These are phyloP conservation scores for Steromphala cineraria DNA, from an alignment of 2,888 invertebrate species.

Conservation along the genomic window DNA sequence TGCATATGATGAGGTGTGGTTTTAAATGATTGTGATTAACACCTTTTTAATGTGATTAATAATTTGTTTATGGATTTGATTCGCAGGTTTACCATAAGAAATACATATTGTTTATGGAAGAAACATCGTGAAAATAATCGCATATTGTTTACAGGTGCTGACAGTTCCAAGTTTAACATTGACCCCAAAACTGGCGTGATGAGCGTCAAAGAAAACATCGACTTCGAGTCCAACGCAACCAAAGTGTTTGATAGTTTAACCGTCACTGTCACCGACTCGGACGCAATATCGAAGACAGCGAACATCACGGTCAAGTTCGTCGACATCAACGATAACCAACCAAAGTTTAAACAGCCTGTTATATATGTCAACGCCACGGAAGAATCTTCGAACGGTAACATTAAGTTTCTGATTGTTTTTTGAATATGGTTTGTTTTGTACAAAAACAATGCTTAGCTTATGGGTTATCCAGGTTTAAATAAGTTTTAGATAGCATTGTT, in stretches of 20 bases:
- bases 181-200: not conserved
- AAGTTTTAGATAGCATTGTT: no score
- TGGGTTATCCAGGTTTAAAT: no score
- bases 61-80: no score
- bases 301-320: not conserved
- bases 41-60: no score
- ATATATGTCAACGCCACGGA: not conserved
- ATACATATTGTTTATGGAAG: no score
- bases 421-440: not conserved
- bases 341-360: not conserved
- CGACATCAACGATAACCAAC: not conserved
- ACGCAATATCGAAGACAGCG: not conserved
- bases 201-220: not conserved
- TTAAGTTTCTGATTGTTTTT: not conserved
- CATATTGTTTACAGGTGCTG: not conserved
- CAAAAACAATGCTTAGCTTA: not conserved
- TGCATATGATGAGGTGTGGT: no score
- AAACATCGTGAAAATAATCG: no score
- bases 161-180: not conserved
- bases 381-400: not conserved
- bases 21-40: no score
- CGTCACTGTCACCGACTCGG: not conserved
- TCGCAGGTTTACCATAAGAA: no score
- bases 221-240: not conserved
- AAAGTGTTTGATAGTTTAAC: not conserved